Evolutionary conservation across 2,888 invertebrate species (phyloP).

Genomic region (Phalera bucephala): DNA sequence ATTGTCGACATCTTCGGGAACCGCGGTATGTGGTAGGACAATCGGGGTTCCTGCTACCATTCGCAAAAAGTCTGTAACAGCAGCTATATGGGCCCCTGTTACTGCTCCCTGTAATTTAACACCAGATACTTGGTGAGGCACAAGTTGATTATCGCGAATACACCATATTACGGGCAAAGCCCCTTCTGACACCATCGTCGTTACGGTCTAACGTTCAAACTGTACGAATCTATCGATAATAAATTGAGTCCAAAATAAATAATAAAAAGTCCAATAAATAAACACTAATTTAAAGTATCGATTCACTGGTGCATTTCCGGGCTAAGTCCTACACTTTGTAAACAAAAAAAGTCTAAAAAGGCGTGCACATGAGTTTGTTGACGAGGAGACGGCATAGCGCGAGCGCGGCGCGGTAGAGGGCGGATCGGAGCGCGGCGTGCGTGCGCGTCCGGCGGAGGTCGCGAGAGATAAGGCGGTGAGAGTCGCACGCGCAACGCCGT

Average conservation of each 20-base stretch:
- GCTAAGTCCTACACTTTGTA: conserved; percentile 59
- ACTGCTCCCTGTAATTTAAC: conserved; percentile 86
- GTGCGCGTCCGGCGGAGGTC: conserved; percentile 81
- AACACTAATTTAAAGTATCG: conserved; percentile 33
- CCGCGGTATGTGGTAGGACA: conserved; percentile 77
- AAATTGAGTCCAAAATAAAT: conserved; percentile 13
- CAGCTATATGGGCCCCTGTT: conserved; percentile 86
- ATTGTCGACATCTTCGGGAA: conserved; percentile 69
- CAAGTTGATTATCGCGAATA: conserved; percentile 86
- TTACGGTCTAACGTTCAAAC: conserved; percentile 38
- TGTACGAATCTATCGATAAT: conserved; percentile 22
- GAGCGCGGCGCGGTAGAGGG: conserved; percentile 51
- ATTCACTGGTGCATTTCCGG: conserved; percentile 66
- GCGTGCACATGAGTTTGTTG: conserved; percentile 60
- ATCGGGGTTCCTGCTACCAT: conserved; percentile 85
- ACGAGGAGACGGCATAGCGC: conserved; percentile 70
- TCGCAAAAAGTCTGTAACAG: conserved; percentile 85
- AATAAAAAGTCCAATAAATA: conserved; percentile 12
- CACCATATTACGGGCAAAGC: conserved; percentile 86
- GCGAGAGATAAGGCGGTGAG: conserved; percentile 82
- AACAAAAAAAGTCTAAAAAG: conserved; percentile 58
- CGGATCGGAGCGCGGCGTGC: conserved; percentile 64
- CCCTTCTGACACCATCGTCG: conserved; percentile 85
- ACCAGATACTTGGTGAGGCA: conserved; percentile 86
- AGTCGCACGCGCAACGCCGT: conserved; percentile 72